Evolutionary conservation across 2,113 vertebrate species (phyloP), one percentile per base, ranked within the genome.

Genomic region (Heliornis fulica): DNA sequence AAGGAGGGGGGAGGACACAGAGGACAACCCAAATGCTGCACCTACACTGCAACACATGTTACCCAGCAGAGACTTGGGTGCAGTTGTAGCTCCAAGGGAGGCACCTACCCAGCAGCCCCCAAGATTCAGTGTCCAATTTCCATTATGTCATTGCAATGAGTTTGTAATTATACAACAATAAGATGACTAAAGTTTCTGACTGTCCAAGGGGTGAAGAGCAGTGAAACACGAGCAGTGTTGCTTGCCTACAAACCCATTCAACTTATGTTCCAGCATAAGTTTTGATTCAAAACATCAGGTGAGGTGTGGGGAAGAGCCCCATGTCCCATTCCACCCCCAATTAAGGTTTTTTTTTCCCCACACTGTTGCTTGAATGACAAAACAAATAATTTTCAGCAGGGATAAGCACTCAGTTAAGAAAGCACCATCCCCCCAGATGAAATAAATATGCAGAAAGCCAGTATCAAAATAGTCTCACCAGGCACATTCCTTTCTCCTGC

Each of bases 401-500:
- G 75, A 91, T 10, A 72, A 82, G 53, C 53, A 68, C 36, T 75
- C 41, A 7, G 7, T 23, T 45, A 80, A 64, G 40, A 94, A 92
- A 93, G 65, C 2, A 2, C 48, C 31, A 89, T 76, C 40, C 48
- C 54, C 65, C 51, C 65, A 70, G 68, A 61, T 91, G 74, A 93
- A 96, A 97, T 96, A 83, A 84, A 93, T 61, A 90, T 69, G 50
- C 56, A 93, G 87, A 97, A 69, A 83, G 20, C n/a, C 88, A 77
- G 70, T 90, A 82, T 72, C n/a, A 86, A 68, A 66, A 64, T 32
- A 18, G 40, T 96, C 63, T 89, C 79, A 70, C 64, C 83, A 89
- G 89, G 83, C 45, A 87, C 36, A 77, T 79, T 88, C 64, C 74
- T 20, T 96, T 96, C 90, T 36, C 68, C 28, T 51, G 83, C 82